Conservation (phyloP, 2,888 invertebrate species). For the Eledone cirrhosa region DNA sequence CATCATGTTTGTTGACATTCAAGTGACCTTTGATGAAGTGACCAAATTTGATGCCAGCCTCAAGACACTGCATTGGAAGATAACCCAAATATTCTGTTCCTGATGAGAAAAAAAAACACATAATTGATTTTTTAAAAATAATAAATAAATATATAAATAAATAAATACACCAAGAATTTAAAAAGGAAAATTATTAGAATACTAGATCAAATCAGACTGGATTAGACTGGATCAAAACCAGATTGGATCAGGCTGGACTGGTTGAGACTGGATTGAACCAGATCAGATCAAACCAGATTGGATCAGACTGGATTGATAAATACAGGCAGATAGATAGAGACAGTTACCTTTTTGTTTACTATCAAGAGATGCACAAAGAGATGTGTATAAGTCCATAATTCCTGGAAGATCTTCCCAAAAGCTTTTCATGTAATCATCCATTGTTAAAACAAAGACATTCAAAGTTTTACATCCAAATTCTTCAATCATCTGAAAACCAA, state of each 20-base stretch:
- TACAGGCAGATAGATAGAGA: too few relatives aligned
- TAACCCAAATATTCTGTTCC: slow-evolving; percentile 55
- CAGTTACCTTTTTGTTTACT: slow-evolving; percentile 45
- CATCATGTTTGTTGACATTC: slow-evolving; percentile 62
- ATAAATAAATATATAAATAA: too few relatives aligned
- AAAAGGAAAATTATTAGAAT: too few relatives aligned
- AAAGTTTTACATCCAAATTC: slow-evolving; percentile 44
- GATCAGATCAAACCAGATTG: too few relatives aligned
- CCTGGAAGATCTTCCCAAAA: slow-evolving; percentile 54
- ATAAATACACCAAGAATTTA: too few relatives aligned
- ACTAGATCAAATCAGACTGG: too few relatives aligned
- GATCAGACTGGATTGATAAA: too few relatives aligned
- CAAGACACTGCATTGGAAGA: slow-evolving; percentile 53
- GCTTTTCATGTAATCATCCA: slow-evolving; percentile 56
- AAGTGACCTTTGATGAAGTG: slow-evolving; percentile 57
- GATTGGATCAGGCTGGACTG: too few relatives aligned
- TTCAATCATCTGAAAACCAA: slow-evolving; percentile 41
- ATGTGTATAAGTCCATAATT: slow-evolving; percentile 53
- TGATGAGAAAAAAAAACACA: slow-evolving; percentile 33
- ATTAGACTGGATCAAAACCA: too few relatives aligned
- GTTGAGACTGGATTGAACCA: too few relatives aligned
- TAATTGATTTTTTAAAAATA: slow-evolving; percentile 9
- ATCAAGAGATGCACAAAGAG: slow-evolving; percentile 45
- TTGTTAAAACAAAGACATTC: slow-evolving; percentile 57
- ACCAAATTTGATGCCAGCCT: slow-evolving; percentile 57